These are phyloP conservation scores for Erinaceus europaeus DNA, from an alignment of 2,113 vertebrate species.

Conservation along the genomic window DNA sequence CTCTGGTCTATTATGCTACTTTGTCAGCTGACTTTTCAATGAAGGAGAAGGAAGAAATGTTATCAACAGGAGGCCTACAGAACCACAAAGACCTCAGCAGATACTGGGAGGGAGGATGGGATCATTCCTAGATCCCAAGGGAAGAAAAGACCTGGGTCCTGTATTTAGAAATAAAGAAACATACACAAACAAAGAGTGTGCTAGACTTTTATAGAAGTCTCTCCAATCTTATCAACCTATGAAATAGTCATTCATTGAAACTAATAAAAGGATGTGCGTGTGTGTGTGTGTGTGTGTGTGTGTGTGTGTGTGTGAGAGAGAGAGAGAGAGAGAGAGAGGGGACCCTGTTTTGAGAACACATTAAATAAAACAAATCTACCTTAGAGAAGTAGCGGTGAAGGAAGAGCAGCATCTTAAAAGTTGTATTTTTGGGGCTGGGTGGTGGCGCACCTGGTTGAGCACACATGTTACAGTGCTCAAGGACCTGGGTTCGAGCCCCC, in stretches of 20 bases:
- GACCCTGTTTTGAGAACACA: constrained; percentile 1
- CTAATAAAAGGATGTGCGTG: not conserved
- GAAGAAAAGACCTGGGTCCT: not conserved
- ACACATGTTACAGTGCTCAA: no score
- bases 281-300: not conserved
- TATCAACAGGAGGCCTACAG: not conserved
- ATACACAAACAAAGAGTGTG: not conserved
- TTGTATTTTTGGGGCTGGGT: no score
- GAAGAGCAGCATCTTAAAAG: not conserved
- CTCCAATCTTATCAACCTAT: not conserved
- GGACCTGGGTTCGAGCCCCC: no score
- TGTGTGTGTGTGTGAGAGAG: not conserved
- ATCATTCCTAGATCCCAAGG: not conserved
- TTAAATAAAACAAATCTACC: not conserved
- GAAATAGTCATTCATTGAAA: not conserved
- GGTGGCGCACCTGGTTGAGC: no score
- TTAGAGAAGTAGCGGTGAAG: not conserved
- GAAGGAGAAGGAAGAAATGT: not conserved
- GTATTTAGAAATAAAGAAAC: not conserved
- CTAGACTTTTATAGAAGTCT: not conserved
- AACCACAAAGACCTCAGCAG: not conserved
- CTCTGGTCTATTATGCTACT: not conserved
- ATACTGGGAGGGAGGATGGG: not conserved
- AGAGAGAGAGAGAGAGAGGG: not conserved
- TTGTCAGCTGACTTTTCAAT: not conserved